Conservation (phyloP, 2,797 vertebrate genomes). For the Liparis tanakae region DNA sequence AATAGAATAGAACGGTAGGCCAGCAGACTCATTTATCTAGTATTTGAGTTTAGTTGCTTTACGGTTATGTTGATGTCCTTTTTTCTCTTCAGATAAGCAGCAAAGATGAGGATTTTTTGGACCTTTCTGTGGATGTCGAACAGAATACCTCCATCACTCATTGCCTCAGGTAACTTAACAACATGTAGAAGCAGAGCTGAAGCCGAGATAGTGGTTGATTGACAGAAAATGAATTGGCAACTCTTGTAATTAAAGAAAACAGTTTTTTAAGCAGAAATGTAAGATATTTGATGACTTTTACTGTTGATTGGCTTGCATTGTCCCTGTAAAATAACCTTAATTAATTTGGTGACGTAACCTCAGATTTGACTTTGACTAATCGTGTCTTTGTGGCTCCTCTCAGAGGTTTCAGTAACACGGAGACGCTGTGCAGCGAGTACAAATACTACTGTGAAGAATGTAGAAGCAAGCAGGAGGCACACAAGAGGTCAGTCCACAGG, state of each 20-base stretch:
- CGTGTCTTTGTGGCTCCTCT: slow-evolving; percentile 35
- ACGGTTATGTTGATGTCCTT: not conserved
- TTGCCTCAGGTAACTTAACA: slow-evolving; percentile 89
- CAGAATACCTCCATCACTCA: slow-evolving; percentile 99
- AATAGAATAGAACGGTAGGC: not conserved
- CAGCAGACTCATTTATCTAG: slow-evolving; percentile 26
- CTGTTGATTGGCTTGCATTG: too few relatives aligned
- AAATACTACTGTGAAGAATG: slow-evolving; percentile 99
- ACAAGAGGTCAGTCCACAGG: slow-evolving; percentile 89
- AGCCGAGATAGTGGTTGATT: not conserved
- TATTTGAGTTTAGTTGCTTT: slow-evolving; percentile 80
- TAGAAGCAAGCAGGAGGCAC: slow-evolving; percentile 98
- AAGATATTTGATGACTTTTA: not conserved
- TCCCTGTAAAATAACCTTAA: too few relatives aligned
- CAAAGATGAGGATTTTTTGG: slow-evolving; percentile 99
- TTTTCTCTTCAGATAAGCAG: slow-evolving; percentile 90
- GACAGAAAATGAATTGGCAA: not conserved
- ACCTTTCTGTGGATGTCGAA: slow-evolving; percentile 97
- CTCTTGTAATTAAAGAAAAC: not conserved
- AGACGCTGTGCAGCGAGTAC: slow-evolving; percentile 98
- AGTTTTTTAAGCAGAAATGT: not conserved
- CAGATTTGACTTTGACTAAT: slow-evolving; percentile 8
- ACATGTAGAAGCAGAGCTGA: not conserved
- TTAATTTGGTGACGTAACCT: not conserved
- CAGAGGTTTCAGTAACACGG: slow-evolving; percentile 99